These are phyloP conservation scores for Tapirus indicus DNA, from an alignment of 2,797 vertebrate genomes.

Conservation along the genomic window DNA sequence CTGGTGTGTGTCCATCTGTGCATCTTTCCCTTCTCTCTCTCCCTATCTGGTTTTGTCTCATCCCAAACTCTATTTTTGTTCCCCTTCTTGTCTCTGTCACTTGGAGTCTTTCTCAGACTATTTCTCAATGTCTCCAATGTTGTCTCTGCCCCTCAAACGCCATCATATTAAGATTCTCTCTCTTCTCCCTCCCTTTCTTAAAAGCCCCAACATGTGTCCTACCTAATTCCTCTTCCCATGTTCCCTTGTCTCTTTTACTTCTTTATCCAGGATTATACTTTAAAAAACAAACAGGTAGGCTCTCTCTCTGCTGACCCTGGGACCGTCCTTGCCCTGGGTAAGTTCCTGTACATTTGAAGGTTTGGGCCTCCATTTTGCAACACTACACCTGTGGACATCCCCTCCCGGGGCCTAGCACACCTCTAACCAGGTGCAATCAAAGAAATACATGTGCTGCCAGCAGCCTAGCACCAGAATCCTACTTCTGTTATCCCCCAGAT, in stretches of 20 bases:
- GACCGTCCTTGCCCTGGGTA: neutral
- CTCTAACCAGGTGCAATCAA: neutral
- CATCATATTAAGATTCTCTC: neutral
- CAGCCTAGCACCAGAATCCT: neutral
- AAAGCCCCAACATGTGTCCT: neutral
- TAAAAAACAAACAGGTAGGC: neutral
- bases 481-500: neutral
- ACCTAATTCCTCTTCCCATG: neutral
- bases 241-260: neutral
- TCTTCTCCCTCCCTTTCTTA: slow-evolving; percentile 23
- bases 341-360: neutral
- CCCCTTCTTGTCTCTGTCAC: neutral
- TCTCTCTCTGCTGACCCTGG: neutral
- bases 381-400: neutral
- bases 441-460: neutral
- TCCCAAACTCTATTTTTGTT: neutral
- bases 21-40: neutral
- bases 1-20: neutral
- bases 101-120: neutral
- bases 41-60: neutral
- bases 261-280: slow-evolving; percentile 17
- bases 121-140: slow-evolving; percentile 4
- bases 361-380: neutral
- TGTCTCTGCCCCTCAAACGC: neutral
- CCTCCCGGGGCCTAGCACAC: neutral